Conservation (phyloP, 1,140 invertebrate species). For the Microplitis demolitor region DNA sequence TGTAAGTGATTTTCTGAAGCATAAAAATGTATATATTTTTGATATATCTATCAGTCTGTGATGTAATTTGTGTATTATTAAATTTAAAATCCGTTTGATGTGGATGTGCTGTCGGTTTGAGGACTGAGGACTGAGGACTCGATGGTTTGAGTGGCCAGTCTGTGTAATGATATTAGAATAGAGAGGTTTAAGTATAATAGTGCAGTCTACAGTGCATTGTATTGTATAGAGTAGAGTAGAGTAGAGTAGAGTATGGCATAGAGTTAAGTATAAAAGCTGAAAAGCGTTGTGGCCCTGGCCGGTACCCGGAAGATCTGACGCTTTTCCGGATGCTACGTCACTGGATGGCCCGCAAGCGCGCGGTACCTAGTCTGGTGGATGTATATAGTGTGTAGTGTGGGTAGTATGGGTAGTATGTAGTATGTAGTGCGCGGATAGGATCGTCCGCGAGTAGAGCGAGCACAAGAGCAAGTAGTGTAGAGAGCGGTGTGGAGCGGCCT, state of each 20-base stretch:
- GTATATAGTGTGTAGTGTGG: not conserved
- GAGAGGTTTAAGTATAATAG: not conserved
- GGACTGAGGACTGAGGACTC: no score
- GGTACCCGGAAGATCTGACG: constrained; percentile 44
- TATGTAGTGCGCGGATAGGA: not conserved
- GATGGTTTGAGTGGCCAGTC: not conserved
- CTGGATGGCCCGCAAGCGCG: constrained; percentile 44
- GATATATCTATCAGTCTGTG: no score
- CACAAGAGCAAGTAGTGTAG: constrained; percentile 25
- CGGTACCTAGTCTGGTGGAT: not conserved
- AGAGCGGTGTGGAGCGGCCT: constrained; percentile 36
- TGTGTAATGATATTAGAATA: not conserved
- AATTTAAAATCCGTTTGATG: no score
- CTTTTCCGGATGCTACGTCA: constrained; percentile 59
- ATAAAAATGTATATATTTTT: no score
- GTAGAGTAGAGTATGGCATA: not conserved
- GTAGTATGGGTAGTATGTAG: no score
- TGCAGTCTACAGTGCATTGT: not conserved
- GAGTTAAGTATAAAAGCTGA: constrained; percentile 13
- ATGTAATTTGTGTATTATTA: no score
- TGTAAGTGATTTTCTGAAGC: no score
- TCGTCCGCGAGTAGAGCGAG: constrained; percentile 11
- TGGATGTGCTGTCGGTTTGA: no score
- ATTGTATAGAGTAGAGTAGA: not conserved
- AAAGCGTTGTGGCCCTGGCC: not conserved